phyloP scores from a whole-genome alignment of 2,888 invertebrate genomes.

The Neoitamus cyanurus region DNA sequence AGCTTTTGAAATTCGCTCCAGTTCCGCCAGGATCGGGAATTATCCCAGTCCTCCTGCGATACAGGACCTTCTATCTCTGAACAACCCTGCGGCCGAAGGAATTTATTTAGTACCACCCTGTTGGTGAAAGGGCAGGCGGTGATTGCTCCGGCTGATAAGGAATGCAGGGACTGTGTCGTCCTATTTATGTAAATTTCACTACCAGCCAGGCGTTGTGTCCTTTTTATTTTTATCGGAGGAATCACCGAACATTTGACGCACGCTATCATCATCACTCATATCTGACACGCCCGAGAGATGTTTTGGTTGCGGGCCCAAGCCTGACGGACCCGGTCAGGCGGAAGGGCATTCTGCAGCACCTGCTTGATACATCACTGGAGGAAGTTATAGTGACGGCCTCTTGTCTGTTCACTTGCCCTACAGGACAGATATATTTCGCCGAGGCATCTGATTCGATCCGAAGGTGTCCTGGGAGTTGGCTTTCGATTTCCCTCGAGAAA shows the following conservation, averaged over 20 bases:
- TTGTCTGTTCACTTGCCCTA: background rate
- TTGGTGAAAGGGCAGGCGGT: background rate
- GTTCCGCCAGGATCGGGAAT: background rate
- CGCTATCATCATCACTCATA: slow-evolving; percentile 1
- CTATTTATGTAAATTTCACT: background rate
- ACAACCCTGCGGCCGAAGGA: background rate
- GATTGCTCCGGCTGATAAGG: background rate
- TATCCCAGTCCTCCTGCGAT: background rate
- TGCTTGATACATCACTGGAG: background rate
- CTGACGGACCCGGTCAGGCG: background rate
- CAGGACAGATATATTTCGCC: background rate
- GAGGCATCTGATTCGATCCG: background rate
- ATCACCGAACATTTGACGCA: background rate
- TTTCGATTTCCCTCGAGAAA: background rate
- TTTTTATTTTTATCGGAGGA: background rate
- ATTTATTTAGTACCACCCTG: background rate
- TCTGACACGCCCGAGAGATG: background rate
- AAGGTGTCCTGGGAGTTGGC: background rate
- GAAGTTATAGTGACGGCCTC: background rate
- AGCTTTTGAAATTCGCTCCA: background rate
- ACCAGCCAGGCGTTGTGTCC: background rate
- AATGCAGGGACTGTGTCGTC: background rate
- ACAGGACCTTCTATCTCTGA: background rate
- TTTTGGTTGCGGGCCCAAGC: background rate
- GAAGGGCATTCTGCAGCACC: background rate